Base-by-base conservation (phyloP, 2,113 vertebrate species). In the Nothobranchius furzeri region DNA sequence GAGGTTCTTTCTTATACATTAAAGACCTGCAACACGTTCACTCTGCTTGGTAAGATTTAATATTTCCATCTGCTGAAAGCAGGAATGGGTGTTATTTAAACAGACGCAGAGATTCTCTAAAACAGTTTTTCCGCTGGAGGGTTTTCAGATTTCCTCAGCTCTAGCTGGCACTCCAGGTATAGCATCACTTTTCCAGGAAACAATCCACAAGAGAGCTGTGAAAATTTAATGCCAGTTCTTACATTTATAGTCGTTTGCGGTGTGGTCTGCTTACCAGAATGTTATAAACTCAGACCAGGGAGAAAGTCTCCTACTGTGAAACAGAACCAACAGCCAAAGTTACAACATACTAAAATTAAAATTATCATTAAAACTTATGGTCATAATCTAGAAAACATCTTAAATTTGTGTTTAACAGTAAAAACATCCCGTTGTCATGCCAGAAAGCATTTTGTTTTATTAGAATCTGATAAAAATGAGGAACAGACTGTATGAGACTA, bases 141-240 rank as follows among this genome's bases (percentile, higher is more conserved):
- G 3, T 65, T 66, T 75, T 73, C 36, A 15, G n/a, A 69, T 49
- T 69, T 59, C 24, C 55, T 63, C 43, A 37, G 35, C 48, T 81
- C 51, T 52, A 50, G 49, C 40, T 67, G 59, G 58, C 42, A 46
- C 49, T 76, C 50, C 73, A 73, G 60, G 43, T 47, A 58, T 59
- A 73, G 12, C 73, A 72, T 75, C 78, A 13, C 59, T 66, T 75
- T 75, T 74, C 65, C 56, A 10, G 72, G 15, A 82, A 87, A 64
- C 64, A 61, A 60, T 64, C 72, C 72, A 65, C 47, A 37, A 8
- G 0, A 24, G 68, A 69, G 20, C 40, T 37, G 13, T 57, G 37
- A 72, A 68, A 67, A 64, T 47, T 6, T 36, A 55, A 60, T 42
- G 40, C 48, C 25, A 63, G 20, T 40, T 69, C 37, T 63, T 20